A percentile compares a stretch with the other conserved stretches of the same genome.
These are phyloP conservation scores for Pelvicachromis taeniatus DNA, from an alignment of 2,113 vertebrate genomes.

Conservation along the genomic window DNA sequence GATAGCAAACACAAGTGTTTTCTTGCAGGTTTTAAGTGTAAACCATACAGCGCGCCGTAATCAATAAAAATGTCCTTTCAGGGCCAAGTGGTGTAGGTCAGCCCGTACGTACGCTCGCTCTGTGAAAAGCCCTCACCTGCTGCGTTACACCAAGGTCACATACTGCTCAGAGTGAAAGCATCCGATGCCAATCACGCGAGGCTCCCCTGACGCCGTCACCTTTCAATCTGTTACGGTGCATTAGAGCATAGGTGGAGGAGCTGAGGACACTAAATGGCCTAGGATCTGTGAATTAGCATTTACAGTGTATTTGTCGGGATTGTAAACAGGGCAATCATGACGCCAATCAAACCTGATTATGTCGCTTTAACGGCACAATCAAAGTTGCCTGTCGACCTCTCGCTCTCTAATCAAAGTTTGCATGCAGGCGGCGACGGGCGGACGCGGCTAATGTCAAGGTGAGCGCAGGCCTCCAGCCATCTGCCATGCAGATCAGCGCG, in stretches of 20 bases:
- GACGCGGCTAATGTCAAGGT: conserved; percentile 48
- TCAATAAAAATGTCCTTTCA: neutral
- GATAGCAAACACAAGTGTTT: neutral
- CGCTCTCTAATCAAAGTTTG: conserved; percentile 20
- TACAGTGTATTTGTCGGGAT: neutral
- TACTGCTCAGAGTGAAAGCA: neutral
- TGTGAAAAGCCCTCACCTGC: neutral
- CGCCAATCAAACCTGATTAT: conserved; percentile 32
- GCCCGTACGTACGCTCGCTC: neutral
- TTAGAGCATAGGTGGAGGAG: neutral
- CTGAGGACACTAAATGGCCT: neutral
- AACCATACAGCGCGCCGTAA: rapidly evolving
- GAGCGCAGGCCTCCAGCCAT: conserved; percentile 42
- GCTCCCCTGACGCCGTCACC: neutral
- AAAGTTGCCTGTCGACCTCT: conserved; percentile 15
- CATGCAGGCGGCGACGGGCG: neutral
- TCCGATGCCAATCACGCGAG: conserved; percentile 15
- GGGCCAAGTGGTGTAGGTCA: neutral
- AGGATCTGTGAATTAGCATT: neutral
- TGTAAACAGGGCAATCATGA: conserved; percentile 34
- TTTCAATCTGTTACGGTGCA: neutral
- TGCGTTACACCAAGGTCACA: neutral
- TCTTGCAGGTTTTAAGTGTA: neutral
- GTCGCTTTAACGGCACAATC: conserved; percentile 17
- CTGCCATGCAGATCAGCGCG: conserved; percentile 30